A percentile compares a stretch with the other conserved stretches of the same genome.
Evolutionary conservation across 2,113 vertebrate genomes (phyloP).

Genomic region (Microtus ochrogaster): DNA sequence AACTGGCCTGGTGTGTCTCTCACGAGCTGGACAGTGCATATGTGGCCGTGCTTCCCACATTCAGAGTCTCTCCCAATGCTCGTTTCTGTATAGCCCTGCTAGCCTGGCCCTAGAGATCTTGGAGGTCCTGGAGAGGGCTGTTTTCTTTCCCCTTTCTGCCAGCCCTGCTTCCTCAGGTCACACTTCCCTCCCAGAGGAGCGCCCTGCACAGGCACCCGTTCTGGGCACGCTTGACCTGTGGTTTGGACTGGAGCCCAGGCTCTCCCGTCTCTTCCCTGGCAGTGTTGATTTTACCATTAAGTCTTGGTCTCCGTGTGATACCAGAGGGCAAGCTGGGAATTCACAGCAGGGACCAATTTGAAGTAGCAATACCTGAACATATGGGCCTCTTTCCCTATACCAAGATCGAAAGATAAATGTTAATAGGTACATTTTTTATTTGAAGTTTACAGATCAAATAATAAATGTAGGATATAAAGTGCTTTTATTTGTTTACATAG

Average conservation of each 20-base stretch:
- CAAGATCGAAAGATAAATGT: conserved; percentile 74
- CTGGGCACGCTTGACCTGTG: neutral
- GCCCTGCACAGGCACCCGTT: neutral
- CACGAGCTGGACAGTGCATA: too few relatives aligned
- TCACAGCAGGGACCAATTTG: conserved; percentile 10
- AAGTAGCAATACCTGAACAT: conserved; percentile 41
- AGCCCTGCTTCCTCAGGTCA: rapidly evolving
- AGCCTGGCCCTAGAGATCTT: neutral
- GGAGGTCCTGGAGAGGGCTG: rapidly evolving
- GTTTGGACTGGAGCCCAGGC: neutral
- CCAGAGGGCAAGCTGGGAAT: neutral
- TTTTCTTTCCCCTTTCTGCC: neutral
- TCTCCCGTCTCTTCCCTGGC: neutral
- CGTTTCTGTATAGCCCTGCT: rapidly evolving
- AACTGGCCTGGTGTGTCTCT: neutral
- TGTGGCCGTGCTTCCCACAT: rapidly evolving
- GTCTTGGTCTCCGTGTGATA: neutral
- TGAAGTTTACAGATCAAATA: conserved; percentile 72
- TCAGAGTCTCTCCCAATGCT: rapidly evolving
- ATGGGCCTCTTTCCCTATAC: conserved; percentile 8
- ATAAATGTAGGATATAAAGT: conserved; percentile 41
- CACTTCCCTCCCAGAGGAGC: neutral
- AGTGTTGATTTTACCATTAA: conserved; percentile 71
- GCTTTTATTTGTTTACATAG: conserved; percentile 75
- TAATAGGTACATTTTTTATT: conserved; percentile 62